phyloP scores from a whole-genome alignment of 2,888 invertebrate genomes.

The Tenthredo livida region DNA sequence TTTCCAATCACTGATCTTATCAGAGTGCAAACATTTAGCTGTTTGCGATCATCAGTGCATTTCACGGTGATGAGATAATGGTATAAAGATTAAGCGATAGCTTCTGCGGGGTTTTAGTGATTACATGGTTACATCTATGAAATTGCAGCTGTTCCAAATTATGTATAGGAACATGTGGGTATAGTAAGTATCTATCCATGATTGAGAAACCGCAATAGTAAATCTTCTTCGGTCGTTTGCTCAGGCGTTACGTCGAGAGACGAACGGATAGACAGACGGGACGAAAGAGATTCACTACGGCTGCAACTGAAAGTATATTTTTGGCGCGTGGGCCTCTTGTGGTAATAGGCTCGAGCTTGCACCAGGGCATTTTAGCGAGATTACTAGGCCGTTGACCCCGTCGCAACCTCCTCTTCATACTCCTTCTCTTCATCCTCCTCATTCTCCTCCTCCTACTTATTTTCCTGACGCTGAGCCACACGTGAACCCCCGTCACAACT shows the following conservation, averaged over 20 bases:
- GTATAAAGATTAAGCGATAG: neutral
- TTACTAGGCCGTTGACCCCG: constrained; percentile 74
- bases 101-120: neutral
- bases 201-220: constrained; percentile 8
- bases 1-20: neutral
- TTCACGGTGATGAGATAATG: neutral
- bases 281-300: constrained; percentile 47
- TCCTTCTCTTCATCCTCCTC: constrained; percentile 53
- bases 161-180: neutral
- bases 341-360: constrained; percentile 35
- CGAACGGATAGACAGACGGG: constrained; percentile 27
- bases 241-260: constrained; percentile 19
- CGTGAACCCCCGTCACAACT: constrained; percentile 52
- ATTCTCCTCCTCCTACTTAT: constrained; percentile 40
- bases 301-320: constrained; percentile 47
- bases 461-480: constrained; percentile 36
- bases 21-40: constrained; percentile 2
- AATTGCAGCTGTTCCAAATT: neutral
- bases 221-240: constrained; percentile 25
- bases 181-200: neutral
- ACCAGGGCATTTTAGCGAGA: constrained; percentile 73
- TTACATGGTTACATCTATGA: neutral
- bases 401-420: constrained; percentile 62
- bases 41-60: neutral
- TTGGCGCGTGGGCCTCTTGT: constrained; percentile 52